Conservation (phyloP, 2,797 vertebrate genomes). For the Lepilemur ruficaudatus region DNA sequence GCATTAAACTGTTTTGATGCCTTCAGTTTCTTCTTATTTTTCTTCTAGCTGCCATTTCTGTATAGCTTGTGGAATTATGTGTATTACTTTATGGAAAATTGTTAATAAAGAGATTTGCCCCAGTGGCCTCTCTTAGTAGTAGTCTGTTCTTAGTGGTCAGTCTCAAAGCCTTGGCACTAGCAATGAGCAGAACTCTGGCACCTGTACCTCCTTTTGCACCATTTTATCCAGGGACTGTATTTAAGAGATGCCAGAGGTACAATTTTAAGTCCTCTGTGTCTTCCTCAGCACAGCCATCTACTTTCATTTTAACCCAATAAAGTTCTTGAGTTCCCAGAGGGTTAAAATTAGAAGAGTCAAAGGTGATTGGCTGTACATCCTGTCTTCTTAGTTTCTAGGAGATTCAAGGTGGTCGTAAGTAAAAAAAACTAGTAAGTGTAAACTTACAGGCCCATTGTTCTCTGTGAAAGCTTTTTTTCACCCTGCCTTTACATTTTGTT, state of each 20-base stretch:
- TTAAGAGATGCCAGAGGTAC: not conserved
- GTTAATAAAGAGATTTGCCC: not conserved
- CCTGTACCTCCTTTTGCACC: not conserved
- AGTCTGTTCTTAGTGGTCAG: not conserved
- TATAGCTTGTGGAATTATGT: not conserved
- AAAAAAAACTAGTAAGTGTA: not conserved
- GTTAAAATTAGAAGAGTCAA: not conserved
- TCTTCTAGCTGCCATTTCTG: not conserved
- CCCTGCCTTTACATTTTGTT: not conserved
- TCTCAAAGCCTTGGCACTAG: not conserved
- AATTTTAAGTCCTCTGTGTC: not conserved
- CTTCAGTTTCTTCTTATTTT: not conserved
- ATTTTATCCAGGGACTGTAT: not conserved
- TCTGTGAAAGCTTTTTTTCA: not conserved
- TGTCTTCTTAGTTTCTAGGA: not conserved
- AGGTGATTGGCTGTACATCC: not conserved
- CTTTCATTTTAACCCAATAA: not conserved
- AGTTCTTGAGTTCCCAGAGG: not conserved
- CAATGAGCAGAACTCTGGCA: not conserved
- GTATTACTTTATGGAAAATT: not conserved
- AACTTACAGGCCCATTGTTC: not conserved
- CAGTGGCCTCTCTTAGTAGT: not conserved
- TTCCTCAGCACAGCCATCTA: not conserved
- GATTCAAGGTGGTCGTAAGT: not conserved
- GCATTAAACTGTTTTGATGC: not conserved